Evolutionary conservation across 2,888 invertebrate genomes (phyloP), one percentile per base, ranked within the genome.

Genomic region (Octonoba sinensis): DNA sequence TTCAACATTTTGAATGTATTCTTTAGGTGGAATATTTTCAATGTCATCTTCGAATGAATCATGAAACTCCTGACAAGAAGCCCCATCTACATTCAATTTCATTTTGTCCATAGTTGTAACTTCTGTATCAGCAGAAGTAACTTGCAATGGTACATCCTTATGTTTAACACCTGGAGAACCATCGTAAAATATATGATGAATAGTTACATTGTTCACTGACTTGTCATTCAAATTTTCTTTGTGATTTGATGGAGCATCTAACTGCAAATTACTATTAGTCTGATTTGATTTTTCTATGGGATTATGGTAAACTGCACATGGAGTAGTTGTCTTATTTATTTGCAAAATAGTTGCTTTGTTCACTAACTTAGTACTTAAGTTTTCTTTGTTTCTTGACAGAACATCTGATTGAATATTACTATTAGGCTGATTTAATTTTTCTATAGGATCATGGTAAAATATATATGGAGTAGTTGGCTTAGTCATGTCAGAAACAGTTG

Each of bases 21-120:
- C 79, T 36, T 44, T n/a, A 22, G 83, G 83, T 20, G 83, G 79
- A 12, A 79, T 56, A 66, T 79, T 79, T 62, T 79, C 79, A 20
- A 60, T 13, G 46, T 78, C 67, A 46, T 59, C 78, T 16, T 60
- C 49, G 13, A 3, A 49, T 16, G 16, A 20, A 8, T 44, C 36
- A 36, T 8, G 3, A 36, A 36, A 11, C 11, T 36, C 36, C 8
- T 3, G 36, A 36, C 36, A 36, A 11, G 36, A 36, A 1, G 3
- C 8, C 8, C 11, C 8, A 11, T 11, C 6, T 3, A 12, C 27
- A 44, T 46, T 24, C 4, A 18, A 1, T 11, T 15, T 15, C 36
- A n/a, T n/a, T n/a, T n/a, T n/a, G n/a, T 36, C 36, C 1, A 11
- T 36, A 8, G 36, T 36, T 36, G 6, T 36, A 36, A 36, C 36